Evolutionary conservation across 2,113 vertebrate species (phyloP), one percentile per base, ranked within the genome.

Genomic region (Corythornis madagascariensis): DNA sequence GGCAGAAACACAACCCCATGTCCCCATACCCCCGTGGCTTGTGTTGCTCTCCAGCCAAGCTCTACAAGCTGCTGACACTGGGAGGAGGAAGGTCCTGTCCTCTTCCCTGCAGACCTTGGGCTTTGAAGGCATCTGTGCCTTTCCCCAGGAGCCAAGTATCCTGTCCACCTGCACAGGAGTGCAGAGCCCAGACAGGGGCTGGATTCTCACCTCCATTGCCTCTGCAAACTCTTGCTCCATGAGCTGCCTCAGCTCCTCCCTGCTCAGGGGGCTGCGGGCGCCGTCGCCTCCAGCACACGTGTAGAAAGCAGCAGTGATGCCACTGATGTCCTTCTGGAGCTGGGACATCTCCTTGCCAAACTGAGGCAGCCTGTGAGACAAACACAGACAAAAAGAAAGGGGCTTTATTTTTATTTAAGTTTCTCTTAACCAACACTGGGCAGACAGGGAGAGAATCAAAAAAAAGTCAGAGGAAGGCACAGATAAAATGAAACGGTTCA

Each of bases 201-300:
- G 1, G 19, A 7, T 40, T 59, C 95, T 64, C 96, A 98, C 97
- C 97, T 96, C 90, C 4, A 97, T 95, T 13, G 78, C 94, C 0
- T 96, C 92, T 0, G 40, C 88, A 5, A 98, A 92, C 69, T 97
- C 97, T 7, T 89, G 72, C 81, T 95, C 87, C 5, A 97, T 56
- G 28, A 98, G 92, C 45, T 86, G 88, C 80, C 92, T 97, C 80
- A 97, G 89, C 72, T 97, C 94, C 53, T 94, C 94, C 5, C 86
- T 89, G 72, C 66, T 96, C 60, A 96, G 93, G 15, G 86, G 85
- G 4, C 33, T 52, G 70, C 94, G 78, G 85, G 33, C 14, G 2
- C 94, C 82, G 1, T 96, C 88, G 0, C 22, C 78, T 42, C 56
- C 76, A 48, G 94, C 16, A 0, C 91, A 82, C 21, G 19, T 12